Conservation (phyloP, 2,888 invertebrate genomes). For the Acanthosoma haemorrhoidale region DNA sequence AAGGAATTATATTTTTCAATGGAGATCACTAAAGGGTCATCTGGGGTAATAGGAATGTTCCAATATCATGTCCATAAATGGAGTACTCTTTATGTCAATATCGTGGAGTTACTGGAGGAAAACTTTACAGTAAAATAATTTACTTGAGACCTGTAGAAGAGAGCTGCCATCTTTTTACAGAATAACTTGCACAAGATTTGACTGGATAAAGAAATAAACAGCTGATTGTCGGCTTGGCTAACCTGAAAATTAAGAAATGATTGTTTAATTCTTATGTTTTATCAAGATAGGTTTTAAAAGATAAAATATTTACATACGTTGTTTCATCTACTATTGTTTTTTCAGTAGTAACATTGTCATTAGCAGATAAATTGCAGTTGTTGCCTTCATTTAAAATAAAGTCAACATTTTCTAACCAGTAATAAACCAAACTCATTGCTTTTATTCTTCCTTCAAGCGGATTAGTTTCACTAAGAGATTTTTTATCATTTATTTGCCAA, state of each 20-base stretch:
- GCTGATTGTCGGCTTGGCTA: slow-evolving; percentile 8
- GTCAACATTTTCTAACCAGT: slow-evolving; percentile 17
- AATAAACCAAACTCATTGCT: slow-evolving; percentile 13
- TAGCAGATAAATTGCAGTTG: neutral
- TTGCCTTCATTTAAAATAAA: no score
- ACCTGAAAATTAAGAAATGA: neutral
- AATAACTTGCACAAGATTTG: slow-evolving; percentile 82
- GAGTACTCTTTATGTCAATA: neutral
- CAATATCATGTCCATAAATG: neutral
- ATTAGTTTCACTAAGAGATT: neutral
- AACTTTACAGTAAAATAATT: neutral
- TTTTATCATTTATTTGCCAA: slow-evolving; percentile 41
- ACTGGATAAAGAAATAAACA: slow-evolving; percentile 73
- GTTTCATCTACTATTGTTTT: neutral
- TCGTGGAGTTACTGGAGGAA: neutral
- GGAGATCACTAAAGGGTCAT: neutral
- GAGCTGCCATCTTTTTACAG: slow-evolving; percentile 66
- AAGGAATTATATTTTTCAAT: neutral
- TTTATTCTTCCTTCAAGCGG: neutral
- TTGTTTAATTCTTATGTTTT: neutral
- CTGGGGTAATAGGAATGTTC: neutral
- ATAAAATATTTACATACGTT: neutral
- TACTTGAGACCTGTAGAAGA: slow-evolving; percentile 66
- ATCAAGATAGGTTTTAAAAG: neutral
- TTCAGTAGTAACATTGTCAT: neutral